phyloP scores from a whole-genome alignment of 2,797 vertebrate genomes.

The Potorous gilbertii region DNA sequence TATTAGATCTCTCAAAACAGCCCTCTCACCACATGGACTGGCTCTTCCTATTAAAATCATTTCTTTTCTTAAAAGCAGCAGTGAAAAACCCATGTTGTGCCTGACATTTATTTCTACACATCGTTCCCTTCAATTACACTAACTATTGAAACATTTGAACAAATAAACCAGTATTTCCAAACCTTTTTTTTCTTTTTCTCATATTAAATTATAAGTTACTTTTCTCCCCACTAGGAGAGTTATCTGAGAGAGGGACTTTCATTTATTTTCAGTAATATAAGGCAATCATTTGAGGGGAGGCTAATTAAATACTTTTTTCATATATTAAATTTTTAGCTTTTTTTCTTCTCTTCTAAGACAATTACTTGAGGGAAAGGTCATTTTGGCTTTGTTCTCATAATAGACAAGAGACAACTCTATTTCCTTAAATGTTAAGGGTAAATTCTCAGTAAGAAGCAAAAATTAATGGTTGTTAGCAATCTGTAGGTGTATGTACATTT shows the following conservation, averaged over 20 bases:
- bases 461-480: neutral
- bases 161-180: neutral
- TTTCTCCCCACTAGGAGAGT: neutral
- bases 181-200: neutral
- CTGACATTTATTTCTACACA: neutral
- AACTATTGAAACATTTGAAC: neutral
- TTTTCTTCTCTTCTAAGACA: neutral
- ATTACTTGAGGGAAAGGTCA: neutral
- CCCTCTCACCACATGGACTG: neutral
- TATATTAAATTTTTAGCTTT: neutral
- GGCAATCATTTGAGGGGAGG: neutral
- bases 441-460: neutral
- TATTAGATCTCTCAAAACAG: neutral
- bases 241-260: neutral
- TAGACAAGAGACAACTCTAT: neutral
- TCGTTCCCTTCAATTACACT: neutral
- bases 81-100: neutral
- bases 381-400: neutral
- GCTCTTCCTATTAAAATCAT: neutral
- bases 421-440: neutral
- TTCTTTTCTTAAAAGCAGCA: neutral
- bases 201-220: neutral
- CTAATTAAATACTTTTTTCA: neutral
- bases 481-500: neutral
- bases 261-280: neutral